A percentile compares a stretch with the other conserved stretches of the same genome.
These are phyloP conservation scores for Drosophila setosimentum DNA, from an alignment of 2,888 invertebrate species.

Conservation along the genomic window DNA sequence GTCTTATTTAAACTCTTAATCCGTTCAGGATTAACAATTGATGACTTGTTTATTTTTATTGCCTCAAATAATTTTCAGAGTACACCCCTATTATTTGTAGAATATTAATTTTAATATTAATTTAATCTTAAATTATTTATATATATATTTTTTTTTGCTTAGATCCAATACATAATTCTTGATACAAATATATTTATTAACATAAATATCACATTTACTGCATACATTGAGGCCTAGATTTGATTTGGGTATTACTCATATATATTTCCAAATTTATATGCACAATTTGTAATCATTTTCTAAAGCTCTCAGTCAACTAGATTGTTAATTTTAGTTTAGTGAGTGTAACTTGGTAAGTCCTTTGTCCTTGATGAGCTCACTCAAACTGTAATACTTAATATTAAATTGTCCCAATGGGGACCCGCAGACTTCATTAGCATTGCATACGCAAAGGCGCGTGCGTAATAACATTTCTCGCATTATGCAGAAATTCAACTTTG, in stretches of 20 bases:
- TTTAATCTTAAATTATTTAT: too few relatives aligned
- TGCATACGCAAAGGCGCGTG: slow-evolving; percentile 6
- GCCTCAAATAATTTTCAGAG: neutral
- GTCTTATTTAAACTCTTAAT: neutral
- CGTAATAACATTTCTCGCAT: slow-evolving; percentile 6
- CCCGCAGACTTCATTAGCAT: neutral
- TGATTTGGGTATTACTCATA: neutral
- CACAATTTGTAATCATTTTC: neutral
- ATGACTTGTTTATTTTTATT: neutral
- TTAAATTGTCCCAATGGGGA: slow-evolving; percentile 3
- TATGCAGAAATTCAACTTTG: slow-evolving; percentile 7
- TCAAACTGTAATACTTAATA: neutral
- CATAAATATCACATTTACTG: neutral
- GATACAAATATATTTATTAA: too few relatives aligned
- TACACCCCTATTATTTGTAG: neutral
- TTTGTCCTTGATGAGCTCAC: neutral
- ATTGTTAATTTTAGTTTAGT: neutral
- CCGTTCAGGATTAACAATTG: neutral
- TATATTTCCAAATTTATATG: neutral
- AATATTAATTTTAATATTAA: neutral
- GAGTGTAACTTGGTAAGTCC: neutral
- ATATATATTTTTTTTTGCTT: too few relatives aligned
- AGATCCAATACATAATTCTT: too few relatives aligned
- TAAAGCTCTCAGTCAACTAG: neutral
- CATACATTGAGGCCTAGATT: neutral